Evolutionary conservation across 2,888 invertebrate genomes (phyloP).

Genomic region (Hedya salicella): DNA sequence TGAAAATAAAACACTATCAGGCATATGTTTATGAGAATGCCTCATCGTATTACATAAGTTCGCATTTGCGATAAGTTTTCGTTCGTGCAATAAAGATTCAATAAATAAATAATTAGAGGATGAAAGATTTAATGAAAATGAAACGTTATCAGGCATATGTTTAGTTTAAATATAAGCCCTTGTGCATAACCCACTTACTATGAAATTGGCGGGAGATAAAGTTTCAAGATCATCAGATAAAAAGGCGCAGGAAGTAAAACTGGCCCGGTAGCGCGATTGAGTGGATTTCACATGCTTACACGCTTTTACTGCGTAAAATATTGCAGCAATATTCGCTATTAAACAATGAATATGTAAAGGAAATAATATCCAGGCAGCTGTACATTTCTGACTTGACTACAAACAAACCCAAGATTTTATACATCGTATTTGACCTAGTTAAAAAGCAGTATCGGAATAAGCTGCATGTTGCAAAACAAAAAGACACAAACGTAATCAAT

Average conservation of each 20-base stretch:
- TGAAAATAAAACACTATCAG: neutral
- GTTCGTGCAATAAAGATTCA: too few species aligned
- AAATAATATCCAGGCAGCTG: neutral
- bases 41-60: too few species aligned
- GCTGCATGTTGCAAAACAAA: neutral
- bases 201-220: constrained; percentile 3
- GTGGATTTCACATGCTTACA: constrained; percentile 55
- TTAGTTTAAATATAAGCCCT: neutral
- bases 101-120: too few species aligned
- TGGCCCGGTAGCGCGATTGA: constrained; percentile 52
- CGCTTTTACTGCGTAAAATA: constrained; percentile 45
- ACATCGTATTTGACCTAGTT: neutral
- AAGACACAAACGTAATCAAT: constrained; percentile 14
- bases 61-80: too few species aligned
- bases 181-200: constrained; percentile 1
- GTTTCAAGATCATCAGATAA: constrained; percentile 52
- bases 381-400: too few species aligned
- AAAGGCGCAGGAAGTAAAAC: constrained; percentile 67
- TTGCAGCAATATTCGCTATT: neutral
- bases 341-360: neutral
- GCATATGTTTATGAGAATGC: too few species aligned
- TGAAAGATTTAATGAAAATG: neutral
- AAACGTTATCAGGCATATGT: neutral
- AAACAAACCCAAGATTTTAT: neutral
- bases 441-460: constrained; percentile 1